These are phyloP conservation scores for Riptortus pedestris DNA, from an alignment of 1,140 invertebrate species.

Conservation along the genomic window DNA sequence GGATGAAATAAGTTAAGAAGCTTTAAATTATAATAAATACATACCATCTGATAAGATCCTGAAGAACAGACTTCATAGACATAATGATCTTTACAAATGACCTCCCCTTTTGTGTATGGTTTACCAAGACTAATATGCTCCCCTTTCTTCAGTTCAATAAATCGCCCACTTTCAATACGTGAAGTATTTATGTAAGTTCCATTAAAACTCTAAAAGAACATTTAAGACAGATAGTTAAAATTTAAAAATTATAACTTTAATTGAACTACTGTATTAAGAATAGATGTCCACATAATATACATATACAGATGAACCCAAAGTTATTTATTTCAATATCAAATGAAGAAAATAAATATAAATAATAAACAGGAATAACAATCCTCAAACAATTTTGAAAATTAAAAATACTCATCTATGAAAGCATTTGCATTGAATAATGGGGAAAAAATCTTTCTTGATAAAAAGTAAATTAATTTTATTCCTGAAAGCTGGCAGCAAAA, in stretches of 20 bases:
- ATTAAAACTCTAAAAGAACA: constrained; percentile 9
- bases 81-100: background rate
- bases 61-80: background rate
- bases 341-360: background rate
- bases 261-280: no score
- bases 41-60: no score
- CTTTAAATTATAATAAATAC: no score
- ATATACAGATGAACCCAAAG: no score
- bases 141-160: background rate
- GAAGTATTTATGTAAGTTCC: background rate
- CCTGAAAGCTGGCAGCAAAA: no score
- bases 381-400: background rate
- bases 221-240: background rate
- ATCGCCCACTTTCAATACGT: background rate
- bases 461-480: no score
- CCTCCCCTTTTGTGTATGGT: background rate
- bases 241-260: background rate
- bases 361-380: background rate
- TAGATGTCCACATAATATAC: no score
- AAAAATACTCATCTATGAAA: no score
- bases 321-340: no score
- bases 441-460: no score
- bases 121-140: background rate
- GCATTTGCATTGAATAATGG: no score
- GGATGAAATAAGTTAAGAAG: no score